A percentile compares a stretch with the other conserved stretches of the same genome.
phyloP scores from a whole-genome alignment of 2,888 invertebrate genomes.

The Stenurella melanura region DNA sequence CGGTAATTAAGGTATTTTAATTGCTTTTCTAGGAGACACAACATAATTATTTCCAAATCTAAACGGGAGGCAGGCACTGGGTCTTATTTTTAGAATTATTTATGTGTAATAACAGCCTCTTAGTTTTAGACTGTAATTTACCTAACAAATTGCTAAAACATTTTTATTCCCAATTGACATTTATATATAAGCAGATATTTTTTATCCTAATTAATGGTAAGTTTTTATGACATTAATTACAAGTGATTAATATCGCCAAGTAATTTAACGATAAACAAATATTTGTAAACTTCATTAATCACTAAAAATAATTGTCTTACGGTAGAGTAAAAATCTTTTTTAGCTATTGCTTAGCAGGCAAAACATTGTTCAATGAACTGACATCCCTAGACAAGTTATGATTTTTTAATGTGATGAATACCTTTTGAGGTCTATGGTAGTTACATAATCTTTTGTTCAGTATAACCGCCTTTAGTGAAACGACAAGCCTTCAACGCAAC shows the following conservation, averaged over 20 bases:
- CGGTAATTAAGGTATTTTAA: slow-evolving; percentile 34
- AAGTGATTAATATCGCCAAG: slow-evolving; percentile 10
- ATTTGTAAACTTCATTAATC: slow-evolving; percentile 20
- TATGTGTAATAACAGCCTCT: slow-evolving; percentile 32
- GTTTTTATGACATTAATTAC: slow-evolving; percentile 15
- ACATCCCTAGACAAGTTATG: too few species aligned
- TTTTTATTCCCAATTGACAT: slow-evolving; percentile 45
- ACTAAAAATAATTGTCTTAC: not conserved
- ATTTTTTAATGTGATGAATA: too few species aligned
- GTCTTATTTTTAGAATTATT: slow-evolving; percentile 34
- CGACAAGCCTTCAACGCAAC: too few species aligned
- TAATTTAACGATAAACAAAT: not conserved
- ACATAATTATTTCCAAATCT: slow-evolving; percentile 27
- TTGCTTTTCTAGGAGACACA: slow-evolving; percentile 27
- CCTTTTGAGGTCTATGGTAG: too few species aligned
- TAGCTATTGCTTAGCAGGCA: not conserved
- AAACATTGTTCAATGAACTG: too few species aligned
- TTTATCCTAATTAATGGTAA: slow-evolving; percentile 4
- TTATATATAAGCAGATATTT: slow-evolving; percentile 25
- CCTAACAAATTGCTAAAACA: slow-evolving; percentile 42
- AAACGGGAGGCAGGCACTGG: not conserved
- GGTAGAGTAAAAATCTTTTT: not conserved
- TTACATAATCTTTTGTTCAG: too few species aligned
- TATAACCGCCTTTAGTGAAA: too few species aligned
- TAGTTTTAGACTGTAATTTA: slow-evolving; percentile 9